Conservation (phyloP, 1,140 invertebrate genomes). For the Gryon sp. region DNA sequence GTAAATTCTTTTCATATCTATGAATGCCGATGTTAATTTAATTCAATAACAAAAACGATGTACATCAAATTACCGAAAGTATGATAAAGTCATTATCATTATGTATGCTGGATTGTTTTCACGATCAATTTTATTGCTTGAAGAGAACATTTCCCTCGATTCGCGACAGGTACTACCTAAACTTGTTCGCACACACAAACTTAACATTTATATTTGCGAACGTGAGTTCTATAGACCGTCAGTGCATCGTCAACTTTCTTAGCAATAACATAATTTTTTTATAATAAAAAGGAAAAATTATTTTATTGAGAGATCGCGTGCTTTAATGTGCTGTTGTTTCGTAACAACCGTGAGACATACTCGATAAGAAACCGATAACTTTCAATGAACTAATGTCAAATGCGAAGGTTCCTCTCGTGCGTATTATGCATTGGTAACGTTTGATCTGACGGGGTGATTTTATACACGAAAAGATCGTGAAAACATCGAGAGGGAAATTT, state of each 20-base stretch:
- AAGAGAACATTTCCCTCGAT: not conserved
- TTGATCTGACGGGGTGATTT: constrained; percentile 12
- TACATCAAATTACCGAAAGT: too few species aligned
- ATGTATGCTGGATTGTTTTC: too few species aligned
- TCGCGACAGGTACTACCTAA: not conserved
- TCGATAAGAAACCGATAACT: constrained; percentile 51
- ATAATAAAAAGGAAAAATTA: constrained; percentile 1
- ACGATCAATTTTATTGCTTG: too few species aligned
- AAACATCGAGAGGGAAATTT: constrained; percentile 5
- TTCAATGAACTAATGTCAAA: constrained; percentile 51
- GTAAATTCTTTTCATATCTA: too few species aligned
- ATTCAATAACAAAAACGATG: too few species aligned
- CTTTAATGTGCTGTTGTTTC: constrained; percentile 4
- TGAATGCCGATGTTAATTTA: too few species aligned
- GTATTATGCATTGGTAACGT: constrained; percentile 28
- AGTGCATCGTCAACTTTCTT: constrained; percentile 26
- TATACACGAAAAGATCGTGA: constrained; percentile 10
- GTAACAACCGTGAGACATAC: constrained; percentile 47
- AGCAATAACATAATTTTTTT: constrained; percentile 8
- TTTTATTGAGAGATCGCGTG: constrained; percentile 1
- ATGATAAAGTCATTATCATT: too few species aligned
- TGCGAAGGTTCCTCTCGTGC: constrained; percentile 32
- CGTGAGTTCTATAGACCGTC: not conserved
- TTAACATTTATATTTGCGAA: not conserved
- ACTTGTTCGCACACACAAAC: not conserved